A percentile compares a stretch with the other conserved stretches of the same genome.
Evolutionary conservation across 92 coral and sea anemone genomes (phyloP).

Genomic region (Diadumene lineata): DNA sequence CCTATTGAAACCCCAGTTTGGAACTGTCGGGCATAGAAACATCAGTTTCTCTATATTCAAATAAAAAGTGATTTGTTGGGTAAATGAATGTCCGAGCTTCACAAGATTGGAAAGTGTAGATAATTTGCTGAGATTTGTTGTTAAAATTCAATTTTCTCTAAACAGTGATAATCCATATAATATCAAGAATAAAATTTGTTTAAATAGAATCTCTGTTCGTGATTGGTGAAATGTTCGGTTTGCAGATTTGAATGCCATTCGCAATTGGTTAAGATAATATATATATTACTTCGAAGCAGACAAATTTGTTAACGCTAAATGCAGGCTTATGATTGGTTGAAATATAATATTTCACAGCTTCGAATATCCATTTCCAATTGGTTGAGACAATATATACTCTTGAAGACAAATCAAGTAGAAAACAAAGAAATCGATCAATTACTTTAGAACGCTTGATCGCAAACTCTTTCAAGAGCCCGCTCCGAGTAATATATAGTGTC

Average conservation of each 20-base stretch:
- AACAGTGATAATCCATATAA: background rate
- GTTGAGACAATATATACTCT: conserved; percentile 2
- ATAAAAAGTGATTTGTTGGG: too few species aligned
- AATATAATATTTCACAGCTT: background rate
- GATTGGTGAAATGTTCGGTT: conserved; percentile 7
- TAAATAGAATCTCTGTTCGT: background rate
- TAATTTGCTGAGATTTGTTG: too few species aligned
- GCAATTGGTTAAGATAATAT: too few species aligned
- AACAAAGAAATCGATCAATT: conserved; percentile 24
- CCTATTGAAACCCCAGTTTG: too few species aligned
- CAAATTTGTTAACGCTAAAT: too few species aligned
- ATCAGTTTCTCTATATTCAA: too few species aligned
- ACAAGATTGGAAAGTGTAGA: too few species aligned
- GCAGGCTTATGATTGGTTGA: too few species aligned
- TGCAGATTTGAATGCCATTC: too few species aligned
- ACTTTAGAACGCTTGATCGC: conserved; percentile 7
- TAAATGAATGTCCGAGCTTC: too few species aligned
- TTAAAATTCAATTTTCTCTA: conserved; percentile 4
- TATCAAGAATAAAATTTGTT: conserved; percentile 10
- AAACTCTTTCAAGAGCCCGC: conserved; percentile 17
- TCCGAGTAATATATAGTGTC: background rate
- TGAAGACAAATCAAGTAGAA: conserved; percentile 1
- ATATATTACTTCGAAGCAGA: too few species aligned
- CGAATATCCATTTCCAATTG: conserved; percentile 18
- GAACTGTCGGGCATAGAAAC: too few species aligned